A percentile compares a stretch with the other conserved stretches of the same genome.
Evolutionary conservation across 1,140 invertebrate genomes (phyloP).

Genomic region (Drosophila lacteicornis): DNA sequence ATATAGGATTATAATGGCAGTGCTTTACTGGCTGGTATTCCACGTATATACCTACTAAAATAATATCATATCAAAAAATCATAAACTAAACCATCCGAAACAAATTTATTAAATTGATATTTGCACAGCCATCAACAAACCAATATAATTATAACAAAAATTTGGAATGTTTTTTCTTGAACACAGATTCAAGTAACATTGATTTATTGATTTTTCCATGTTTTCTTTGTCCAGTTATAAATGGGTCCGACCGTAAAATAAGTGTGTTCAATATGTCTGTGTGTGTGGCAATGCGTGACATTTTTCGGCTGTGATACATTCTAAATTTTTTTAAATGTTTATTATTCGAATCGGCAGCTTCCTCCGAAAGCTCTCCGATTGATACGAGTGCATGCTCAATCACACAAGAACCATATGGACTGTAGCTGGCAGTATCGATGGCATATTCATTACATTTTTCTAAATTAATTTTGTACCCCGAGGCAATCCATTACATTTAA

Average conservation of each 20-base stretch:
- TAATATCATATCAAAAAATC: conserved; percentile 18
- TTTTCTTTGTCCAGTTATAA: not conserved
- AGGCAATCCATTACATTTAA: not conserved
- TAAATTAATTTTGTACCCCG: conserved; percentile 7
- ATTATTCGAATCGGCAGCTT: conserved; percentile 15
- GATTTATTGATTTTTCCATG: not conserved
- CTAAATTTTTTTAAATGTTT: conserved; percentile 8
- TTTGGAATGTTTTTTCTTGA: not conserved
- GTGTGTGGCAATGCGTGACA: not conserved
- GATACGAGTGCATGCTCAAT: conserved; percentile 7
- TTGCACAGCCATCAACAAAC: conserved; percentile 8
- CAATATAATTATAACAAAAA: conserved; percentile 5
- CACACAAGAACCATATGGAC: conserved; percentile 10
- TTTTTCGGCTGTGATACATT: not conserved
- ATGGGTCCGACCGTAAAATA: not conserved
- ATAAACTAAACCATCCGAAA: conserved; percentile 8
- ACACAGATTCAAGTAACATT: not conserved
- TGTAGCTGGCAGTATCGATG: conserved; percentile 3
- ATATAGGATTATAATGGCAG: too few species aligned
- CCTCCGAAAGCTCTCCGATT: conserved; percentile 13
- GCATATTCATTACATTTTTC: too few species aligned
- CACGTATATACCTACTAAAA: conserved; percentile 9
- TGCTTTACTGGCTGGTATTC: too few species aligned
- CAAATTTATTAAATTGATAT: conserved; percentile 11
- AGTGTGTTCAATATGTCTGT: not conserved